Evolutionary conservation across 2,113 vertebrate genomes (phyloP).

Genomic region (Odocoileus virginianus): DNA sequence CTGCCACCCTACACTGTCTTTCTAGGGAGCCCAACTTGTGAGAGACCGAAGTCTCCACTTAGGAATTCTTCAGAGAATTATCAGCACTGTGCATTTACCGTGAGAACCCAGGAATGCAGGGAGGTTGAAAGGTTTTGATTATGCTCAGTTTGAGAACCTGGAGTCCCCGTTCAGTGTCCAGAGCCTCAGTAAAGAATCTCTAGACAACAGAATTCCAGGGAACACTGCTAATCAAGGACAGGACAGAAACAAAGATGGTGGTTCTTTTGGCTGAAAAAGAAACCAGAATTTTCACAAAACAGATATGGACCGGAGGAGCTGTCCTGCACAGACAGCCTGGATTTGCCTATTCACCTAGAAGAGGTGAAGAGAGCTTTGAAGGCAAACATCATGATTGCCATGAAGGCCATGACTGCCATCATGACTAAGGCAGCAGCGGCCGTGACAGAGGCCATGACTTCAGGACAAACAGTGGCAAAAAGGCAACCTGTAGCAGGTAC

Average conservation of each 20-base stretch:
- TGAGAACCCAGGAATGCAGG: not conserved
- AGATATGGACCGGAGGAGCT: not conserved
- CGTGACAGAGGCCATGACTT: conserved; percentile 80
- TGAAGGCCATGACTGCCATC: conserved; percentile 73
- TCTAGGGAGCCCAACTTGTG: conserved; percentile 88
- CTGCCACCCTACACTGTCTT: conserved; percentile 87
- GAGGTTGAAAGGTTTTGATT: not conserved
- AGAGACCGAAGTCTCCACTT: conserved; percentile 87
- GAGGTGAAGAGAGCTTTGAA: not conserved
- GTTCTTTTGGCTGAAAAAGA: not conserved
- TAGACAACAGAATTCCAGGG: not conserved
- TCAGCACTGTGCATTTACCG: not conserved
- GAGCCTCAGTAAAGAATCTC: not conserved
- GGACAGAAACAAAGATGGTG: not conserved
- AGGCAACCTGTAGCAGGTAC: conserved; percentile 83
- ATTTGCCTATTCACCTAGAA: not conserved
- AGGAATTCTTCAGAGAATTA: conserved; percentile 86
- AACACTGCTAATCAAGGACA: not conserved
- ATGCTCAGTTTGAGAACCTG: not conserved
- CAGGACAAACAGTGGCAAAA: conserved; percentile 72
- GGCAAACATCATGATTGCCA: conserved; percentile 82
- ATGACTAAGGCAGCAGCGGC: conserved; percentile 83
- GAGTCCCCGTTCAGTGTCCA: not conserved
- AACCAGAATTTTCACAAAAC: not conserved
- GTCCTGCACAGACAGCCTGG: not conserved